Percentiles rank a stretch among this genome's conserved stretches.
These are phyloP conservation scores for Nothocercus nigrocapillus DNA, from an alignment of 2,113 vertebrate species.

Conservation along the genomic window DNA sequence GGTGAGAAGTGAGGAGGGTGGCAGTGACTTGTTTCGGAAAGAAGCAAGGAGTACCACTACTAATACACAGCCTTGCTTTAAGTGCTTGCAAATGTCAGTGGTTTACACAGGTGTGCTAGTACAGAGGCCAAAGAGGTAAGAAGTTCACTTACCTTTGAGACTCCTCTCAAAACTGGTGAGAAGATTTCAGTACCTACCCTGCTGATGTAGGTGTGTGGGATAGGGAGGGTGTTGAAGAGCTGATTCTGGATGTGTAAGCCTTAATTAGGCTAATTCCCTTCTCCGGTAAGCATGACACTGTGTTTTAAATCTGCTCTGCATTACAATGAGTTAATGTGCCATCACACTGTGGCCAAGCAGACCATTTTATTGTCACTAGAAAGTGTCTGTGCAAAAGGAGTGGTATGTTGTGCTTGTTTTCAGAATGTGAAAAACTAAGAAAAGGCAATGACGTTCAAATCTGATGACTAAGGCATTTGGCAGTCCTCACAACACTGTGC, in stretches of 20 bases:
- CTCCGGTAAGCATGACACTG: background rate
- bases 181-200: background rate
- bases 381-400: conserved; percentile 18
- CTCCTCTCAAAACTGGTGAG: background rate
- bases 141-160: background rate
- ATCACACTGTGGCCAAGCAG: background rate
- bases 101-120: background rate
- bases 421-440: conserved; percentile 32
- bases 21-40: background rate
- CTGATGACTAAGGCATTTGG: conserved; percentile 53
- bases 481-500: conserved; percentile 19
- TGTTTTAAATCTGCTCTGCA: background rate
- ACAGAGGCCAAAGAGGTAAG: background rate
- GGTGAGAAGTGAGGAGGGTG: background rate
- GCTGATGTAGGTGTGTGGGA: background rate
- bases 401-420: background rate
- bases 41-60: background rate
- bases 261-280: background rate
- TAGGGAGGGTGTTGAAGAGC: background rate
- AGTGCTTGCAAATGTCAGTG: background rate
- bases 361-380: background rate
- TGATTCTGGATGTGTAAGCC: background rate
- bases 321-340: background rate
- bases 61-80: background rate
- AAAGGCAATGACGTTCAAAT: conserved; percentile 29